A percentile compares a stretch with the other conserved stretches of the same genome.
These are phyloP conservation scores for Scolanthus callimorphus DNA, from an alignment of 92 coral and sea anemone species.

Conservation along the genomic window DNA sequence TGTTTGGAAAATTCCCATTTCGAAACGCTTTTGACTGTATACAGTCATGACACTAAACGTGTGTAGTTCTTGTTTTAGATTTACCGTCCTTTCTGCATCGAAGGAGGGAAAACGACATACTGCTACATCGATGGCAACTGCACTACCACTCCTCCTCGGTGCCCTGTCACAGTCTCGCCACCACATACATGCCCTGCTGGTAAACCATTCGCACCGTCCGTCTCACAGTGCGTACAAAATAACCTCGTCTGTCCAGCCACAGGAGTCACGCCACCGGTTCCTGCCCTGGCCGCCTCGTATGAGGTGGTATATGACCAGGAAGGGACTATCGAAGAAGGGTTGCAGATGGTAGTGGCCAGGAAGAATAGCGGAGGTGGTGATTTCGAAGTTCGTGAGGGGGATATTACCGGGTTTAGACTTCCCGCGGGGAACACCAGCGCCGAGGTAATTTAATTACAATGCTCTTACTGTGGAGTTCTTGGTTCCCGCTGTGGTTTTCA, in stretches of 20 bases:
- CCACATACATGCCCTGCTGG: conserved; percentile 15
- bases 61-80: too few species aligned
- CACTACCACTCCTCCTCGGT: conserved; percentile 19
- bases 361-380: conserved; percentile 1
- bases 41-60: too few species aligned
- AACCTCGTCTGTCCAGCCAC: conserved; percentile 33
- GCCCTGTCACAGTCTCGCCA: conserved; percentile 24
- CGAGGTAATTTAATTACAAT: too few species aligned
- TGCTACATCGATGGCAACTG: conserved; percentile 52
- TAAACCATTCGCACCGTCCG: conserved; percentile 12
- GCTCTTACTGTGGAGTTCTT: too few species aligned
- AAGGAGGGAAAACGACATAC: conserved; percentile 9
- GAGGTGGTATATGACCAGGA: conserved; percentile 37
- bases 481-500: too few species aligned
- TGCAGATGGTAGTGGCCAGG: conserved; percentile 21
- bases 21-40: too few species aligned
- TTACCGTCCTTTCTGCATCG: conserved; percentile 56
- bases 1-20: too few species aligned
- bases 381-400: conserved; percentile 37
- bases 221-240: conserved; percentile 21
- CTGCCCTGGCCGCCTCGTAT: conserved; percentile 19
- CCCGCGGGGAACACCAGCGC: conserved; percentile 34
- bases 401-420: conserved; percentile 42
- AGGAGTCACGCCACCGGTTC: conserved; percentile 1
- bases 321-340: conserved; percentile 19